Percentiles rank a stretch among this genome's conserved stretches.
phyloP scores from a whole-genome alignment of 2,113 vertebrate species.

The Oplegnathus fasciatus region DNA sequence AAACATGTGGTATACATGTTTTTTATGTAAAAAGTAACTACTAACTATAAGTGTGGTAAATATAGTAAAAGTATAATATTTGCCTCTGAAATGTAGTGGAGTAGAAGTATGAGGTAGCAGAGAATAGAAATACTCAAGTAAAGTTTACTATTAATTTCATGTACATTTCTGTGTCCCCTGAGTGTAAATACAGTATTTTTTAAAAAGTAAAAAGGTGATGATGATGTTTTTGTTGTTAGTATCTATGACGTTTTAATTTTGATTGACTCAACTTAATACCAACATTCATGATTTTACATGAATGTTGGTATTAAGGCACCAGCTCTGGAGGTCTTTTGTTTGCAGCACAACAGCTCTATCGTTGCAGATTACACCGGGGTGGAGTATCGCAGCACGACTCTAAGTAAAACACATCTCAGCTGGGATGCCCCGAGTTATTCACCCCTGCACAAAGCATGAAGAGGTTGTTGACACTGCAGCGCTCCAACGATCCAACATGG shows the following conservation, averaged over 20 bases:
- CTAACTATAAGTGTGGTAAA: too few species aligned
- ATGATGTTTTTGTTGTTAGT: not conserved
- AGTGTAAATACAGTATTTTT: not conserved
- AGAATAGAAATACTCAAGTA: too few species aligned
- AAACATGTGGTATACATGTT: too few species aligned
- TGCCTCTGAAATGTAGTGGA: too few species aligned
- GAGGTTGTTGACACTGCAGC: slow-evolving; percentile 71
- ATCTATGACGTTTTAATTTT: not conserved
- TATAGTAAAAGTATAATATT: too few species aligned
- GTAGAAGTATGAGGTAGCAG: too few species aligned
- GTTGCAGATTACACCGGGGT: slow-evolving; percentile 20
- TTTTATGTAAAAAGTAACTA: too few species aligned
- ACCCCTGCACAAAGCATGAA: slow-evolving; percentile 57
- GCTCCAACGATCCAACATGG: slow-evolving; percentile 45
- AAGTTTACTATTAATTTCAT: too few species aligned
- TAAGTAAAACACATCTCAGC: slow-evolving; percentile 57
- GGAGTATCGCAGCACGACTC: not conserved
- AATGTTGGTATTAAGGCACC: not conserved
- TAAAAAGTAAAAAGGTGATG: not conserved
- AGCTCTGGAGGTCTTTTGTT: slow-evolving; percentile 32
- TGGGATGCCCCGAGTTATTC: slow-evolving; percentile 62
- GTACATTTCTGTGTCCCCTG: not conserved
- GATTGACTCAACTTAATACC: too few species aligned
- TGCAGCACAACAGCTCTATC: slow-evolving; percentile 38
- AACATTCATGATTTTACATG: not conserved